These are phyloP conservation scores for Acromyrmex echinatior DNA, from an alignment of 1,140 invertebrate species.

Conservation along the genomic window DNA sequence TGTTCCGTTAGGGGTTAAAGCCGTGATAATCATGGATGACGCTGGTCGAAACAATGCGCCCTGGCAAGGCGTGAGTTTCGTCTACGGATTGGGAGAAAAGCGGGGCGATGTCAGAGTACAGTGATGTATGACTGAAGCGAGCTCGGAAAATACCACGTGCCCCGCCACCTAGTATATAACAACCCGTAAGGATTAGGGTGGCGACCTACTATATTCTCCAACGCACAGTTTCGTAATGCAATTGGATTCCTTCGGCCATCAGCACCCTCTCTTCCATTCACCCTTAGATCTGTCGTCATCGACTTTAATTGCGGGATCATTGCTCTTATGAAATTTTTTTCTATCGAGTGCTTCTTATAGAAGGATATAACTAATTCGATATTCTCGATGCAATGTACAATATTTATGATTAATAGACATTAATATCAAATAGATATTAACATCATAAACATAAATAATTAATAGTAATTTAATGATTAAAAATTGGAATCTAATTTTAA, in stretches of 20 bases:
- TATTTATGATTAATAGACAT: slow-evolving; percentile 9
- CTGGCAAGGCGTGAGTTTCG: slow-evolving; percentile 67
- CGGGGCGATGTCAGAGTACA: slow-evolving; percentile 77
- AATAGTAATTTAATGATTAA: neutral
- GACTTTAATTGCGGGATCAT: slow-evolving; percentile 31
- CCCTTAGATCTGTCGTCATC: slow-evolving; percentile 19
- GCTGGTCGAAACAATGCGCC: slow-evolving; percentile 81
- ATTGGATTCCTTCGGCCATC: slow-evolving; percentile 59
- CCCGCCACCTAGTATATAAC: slow-evolving; percentile 61
- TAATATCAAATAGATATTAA: neutral
- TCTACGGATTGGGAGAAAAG: slow-evolving; percentile 48
- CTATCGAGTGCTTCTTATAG: neutral
- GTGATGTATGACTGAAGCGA: slow-evolving; percentile 79
- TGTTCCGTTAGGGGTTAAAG: slow-evolving; percentile 40
- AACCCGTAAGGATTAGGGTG: slow-evolving; percentile 75
- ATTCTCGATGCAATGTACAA: neutral
- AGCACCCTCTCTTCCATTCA: slow-evolving; percentile 34
- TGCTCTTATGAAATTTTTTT: slow-evolving; percentile 17
- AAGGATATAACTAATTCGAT: neutral
- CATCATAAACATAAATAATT: neutral
- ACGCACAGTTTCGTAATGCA: slow-evolving; percentile 51
- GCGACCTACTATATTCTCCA: slow-evolving; percentile 69
- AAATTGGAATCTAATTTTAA: neutral
- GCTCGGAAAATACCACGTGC: slow-evolving; percentile 80
- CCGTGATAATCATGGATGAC: slow-evolving; percentile 79